Evolutionary conservation across 2,113 vertebrate genomes (phyloP).

Genomic region (Grantiella picta): DNA sequence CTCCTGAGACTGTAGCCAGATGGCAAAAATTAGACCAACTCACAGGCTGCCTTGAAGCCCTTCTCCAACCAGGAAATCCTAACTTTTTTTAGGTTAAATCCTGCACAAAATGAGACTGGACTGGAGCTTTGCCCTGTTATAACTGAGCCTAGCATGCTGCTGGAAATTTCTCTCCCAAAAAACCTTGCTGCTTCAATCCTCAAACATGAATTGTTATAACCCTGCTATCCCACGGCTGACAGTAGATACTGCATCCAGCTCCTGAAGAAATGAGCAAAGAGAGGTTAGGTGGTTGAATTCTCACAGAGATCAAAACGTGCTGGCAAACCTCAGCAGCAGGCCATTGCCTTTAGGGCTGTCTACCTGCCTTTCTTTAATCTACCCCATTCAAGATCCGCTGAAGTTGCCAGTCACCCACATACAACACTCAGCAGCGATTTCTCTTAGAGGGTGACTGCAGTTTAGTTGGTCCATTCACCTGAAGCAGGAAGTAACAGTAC

Average conservation of each 20-base stretch:
- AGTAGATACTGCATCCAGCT: not conserved
- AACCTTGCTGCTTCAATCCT: not conserved
- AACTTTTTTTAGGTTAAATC: not conserved
- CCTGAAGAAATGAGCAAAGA: not conserved
- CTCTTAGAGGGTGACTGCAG: not conserved
- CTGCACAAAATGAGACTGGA: not conserved
- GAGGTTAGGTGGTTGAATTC: not conserved
- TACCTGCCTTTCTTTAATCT: not conserved
- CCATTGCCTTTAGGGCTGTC: not conserved
- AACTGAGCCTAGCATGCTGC: not conserved
- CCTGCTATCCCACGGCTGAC: not conserved
- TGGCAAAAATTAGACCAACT: not conserved
- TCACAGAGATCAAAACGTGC: not conserved
- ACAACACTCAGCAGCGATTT: not conserved
- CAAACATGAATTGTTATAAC: not conserved
- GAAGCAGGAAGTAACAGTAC: not conserved
- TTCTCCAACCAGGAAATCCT: not conserved
- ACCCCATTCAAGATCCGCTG: not conserved
- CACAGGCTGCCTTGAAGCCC: not conserved
- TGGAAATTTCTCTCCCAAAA: not conserved
- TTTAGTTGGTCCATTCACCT: not conserved
- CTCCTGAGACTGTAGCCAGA: not conserved
- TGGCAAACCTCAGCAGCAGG: not conserved
- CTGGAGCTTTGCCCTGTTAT: not conserved
- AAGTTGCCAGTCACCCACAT: not conserved